Evolutionary conservation across 2,113 vertebrate genomes (phyloP), one percentile per base, ranked within the genome.

Genomic region (Penelope pileata): DNA sequence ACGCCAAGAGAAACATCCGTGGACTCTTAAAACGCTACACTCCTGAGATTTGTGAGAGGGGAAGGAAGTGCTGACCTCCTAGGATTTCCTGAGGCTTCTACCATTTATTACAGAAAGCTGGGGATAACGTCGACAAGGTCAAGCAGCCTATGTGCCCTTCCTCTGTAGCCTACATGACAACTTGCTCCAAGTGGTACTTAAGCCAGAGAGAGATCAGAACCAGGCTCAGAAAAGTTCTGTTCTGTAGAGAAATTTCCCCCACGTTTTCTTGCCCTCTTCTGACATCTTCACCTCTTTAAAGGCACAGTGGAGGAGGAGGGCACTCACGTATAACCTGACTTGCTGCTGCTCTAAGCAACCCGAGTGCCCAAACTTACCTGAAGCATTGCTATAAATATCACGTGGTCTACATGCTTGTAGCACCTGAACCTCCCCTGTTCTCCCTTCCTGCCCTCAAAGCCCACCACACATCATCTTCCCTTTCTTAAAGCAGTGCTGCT

Each of bases 1-100:
- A 95, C 66, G 73, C 68, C 86, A 93, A 96, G 72, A 95, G 87
- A 94, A 90, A 47, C 56, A 86, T 59, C 50, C 73, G 91, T 36
- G 40, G 83, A 91, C 78, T 83, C 64, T 81, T 76, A 68, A n/a
- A 66, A n/a, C 17, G 43, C 53, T 14, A 23, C 12, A 2, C 47
- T 50, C 16, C 42, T 82, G 51, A 85, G 69, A 84, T 62, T 78
- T 67, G 77, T 56, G 88, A 95, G 80, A 59, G 84, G 11, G 66
- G 72, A 97, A 96, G 95, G 89, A 96, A 97, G 82, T 17, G 51
- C 93, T 83, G 69, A 88, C 78, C 63, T 92, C 94, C 74, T 88
- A 88, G 87, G 73, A 91, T 92, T 96, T 96, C 94, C 95, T 93
- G 82, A 79, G 81, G 38, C 48, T 60, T 66, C 84, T 70, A 59